Conservation (phyloP, 1,140 invertebrate species). For the Drosophila pachea region DNA sequence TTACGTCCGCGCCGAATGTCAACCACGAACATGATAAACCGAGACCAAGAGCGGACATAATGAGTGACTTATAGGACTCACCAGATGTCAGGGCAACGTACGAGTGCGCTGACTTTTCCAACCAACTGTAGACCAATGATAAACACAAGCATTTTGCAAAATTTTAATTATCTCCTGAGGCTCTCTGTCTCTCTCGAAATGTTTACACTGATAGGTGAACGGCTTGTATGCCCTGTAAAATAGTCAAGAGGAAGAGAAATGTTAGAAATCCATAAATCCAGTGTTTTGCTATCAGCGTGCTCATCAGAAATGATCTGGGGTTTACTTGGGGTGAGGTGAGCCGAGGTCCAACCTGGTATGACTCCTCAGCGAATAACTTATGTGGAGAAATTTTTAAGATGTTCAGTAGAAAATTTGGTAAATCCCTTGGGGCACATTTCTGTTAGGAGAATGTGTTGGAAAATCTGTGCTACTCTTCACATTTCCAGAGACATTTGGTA, state of each 20-base stretch:
- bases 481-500: constrained; percentile 3
- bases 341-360: too few species aligned
- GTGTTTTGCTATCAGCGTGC: too few species aligned
- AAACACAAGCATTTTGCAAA: constrained; percentile 11
- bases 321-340: too few species aligned
- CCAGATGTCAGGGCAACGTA: constrained; percentile 19
- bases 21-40: constrained; percentile 73
- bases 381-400: too few species aligned
- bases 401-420: too few species aligned
- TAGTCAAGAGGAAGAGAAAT: too few species aligned
- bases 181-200: constrained; percentile 11
- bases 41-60: constrained; percentile 58
- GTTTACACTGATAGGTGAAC: not conserved
- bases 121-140: not conserved
- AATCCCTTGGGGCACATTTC: too few species aligned
- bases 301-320: too few species aligned
- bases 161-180: constrained; percentile 53
- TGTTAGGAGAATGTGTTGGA: too few species aligned
- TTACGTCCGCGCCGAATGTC: constrained; percentile 71
- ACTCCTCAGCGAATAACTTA: too few species aligned
- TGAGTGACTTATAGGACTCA: constrained; percentile 60
- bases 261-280: too few species aligned
- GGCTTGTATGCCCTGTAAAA: not conserved
- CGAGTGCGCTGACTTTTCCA: constrained; percentile 4
- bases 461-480: too few species aligned